Conservation (phyloP, 64 coral and sea anemone species). For the Catalaphyllia jardinei region DNA sequence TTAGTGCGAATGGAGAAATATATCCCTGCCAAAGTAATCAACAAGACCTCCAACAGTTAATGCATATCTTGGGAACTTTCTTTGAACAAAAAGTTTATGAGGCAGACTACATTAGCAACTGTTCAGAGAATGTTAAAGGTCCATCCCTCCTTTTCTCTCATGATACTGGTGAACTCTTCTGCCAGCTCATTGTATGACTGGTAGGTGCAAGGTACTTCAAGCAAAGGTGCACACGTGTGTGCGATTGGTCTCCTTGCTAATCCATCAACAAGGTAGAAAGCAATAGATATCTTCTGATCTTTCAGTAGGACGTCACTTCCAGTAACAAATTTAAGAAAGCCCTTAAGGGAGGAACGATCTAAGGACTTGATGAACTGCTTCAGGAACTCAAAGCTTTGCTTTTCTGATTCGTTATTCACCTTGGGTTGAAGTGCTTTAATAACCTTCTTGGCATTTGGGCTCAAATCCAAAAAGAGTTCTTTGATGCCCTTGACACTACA, state of each 20-base stretch:
- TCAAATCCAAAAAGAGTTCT: not conserved
- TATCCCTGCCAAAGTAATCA: too few relatives aligned
- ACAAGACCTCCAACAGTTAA: too few relatives aligned
- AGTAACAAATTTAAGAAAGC: slow-evolving; percentile 60
- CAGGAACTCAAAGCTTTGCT: slow-evolving; percentile 46
- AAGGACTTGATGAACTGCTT: slow-evolving; percentile 47
- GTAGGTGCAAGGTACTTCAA: slow-evolving; percentile 51
- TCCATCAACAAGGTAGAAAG: not conserved
- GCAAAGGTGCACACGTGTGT: slow-evolving; percentile 48
- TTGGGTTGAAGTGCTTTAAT: slow-evolving; percentile 5
- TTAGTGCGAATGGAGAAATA: too few relatives aligned
- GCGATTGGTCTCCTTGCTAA: slow-evolving; percentile 50
- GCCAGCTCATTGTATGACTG: slow-evolving; percentile 55
- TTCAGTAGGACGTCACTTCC: slow-evolving; percentile 58
- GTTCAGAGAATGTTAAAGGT: too few relatives aligned
- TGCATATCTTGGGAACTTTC: too few relatives aligned
- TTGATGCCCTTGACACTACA: not conserved
- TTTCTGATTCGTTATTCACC: slow-evolving; percentile 2
- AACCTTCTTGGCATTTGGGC: slow-evolving; percentile 50
- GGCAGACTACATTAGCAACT: too few relatives aligned
- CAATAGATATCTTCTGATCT: not conserved
- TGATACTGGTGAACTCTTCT: slow-evolving; percentile 54
- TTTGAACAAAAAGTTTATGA: too few relatives aligned
- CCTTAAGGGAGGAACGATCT: not conserved
- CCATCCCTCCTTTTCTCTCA: slow-evolving; percentile 58